Evolutionary conservation across 2,113 vertebrate species (phyloP).

Genomic region (Rhinopithecus roxellana): DNA sequence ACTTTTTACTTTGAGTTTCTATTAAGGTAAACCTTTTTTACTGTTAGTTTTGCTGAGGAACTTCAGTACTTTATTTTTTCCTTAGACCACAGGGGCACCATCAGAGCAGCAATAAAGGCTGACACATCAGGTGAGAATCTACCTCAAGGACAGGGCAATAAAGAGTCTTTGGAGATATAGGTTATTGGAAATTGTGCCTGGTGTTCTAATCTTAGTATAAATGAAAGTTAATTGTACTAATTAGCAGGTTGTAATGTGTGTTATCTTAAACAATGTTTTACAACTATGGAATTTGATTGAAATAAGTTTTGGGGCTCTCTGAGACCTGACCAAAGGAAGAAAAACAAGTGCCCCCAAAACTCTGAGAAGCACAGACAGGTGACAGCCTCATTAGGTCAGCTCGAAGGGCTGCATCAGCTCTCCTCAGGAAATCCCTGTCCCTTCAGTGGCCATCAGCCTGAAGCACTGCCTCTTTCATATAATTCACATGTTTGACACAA

Average conservation of each 20-base stretch:
- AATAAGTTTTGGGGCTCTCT: neutral
- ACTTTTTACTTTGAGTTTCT: neutral
- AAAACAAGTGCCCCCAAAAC: neutral
- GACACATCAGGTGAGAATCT: neutral
- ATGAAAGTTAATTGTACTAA: slow-evolving; percentile 25
- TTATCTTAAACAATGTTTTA: slow-evolving; percentile 21
- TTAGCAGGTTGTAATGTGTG: slow-evolving; percentile 39
- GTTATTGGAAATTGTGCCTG: slow-evolving; percentile 34
- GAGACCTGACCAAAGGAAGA: neutral
- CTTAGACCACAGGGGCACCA: neutral
- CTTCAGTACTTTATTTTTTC: neutral
- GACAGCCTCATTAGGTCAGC: neutral
- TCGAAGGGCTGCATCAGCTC: neutral
- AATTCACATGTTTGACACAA: slow-evolving; percentile 1
- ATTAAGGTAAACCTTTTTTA: neutral
- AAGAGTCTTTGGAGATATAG: slow-evolving; percentile 41
- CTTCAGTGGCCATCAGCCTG: neutral
- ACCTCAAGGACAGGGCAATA: neutral
- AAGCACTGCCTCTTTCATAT: neutral
- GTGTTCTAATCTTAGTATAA: neutral
- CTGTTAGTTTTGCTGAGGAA: neutral
- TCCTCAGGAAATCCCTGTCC: neutral
- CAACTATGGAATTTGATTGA: slow-evolving; percentile 25
- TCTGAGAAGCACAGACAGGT: neutral
- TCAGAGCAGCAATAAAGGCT: neutral